These are phyloP conservation scores for Deilephila elpenor DNA, from an alignment of 2,888 invertebrate genomes.

Conservation along the genomic window DNA sequence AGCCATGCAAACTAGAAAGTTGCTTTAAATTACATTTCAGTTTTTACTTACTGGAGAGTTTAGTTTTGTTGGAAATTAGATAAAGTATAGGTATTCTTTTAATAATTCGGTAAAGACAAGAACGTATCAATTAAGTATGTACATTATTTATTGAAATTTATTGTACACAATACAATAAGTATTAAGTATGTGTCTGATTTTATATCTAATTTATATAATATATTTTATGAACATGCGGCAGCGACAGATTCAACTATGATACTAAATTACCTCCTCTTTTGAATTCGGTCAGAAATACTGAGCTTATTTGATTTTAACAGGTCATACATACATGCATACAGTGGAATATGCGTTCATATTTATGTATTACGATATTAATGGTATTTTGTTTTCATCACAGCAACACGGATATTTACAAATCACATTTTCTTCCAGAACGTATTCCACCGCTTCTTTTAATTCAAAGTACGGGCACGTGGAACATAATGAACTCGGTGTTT, in stretches of 20 bases:
- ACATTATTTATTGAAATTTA: not conserved
- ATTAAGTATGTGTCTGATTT: not conserved
- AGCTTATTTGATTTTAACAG: slow-evolving; percentile 11
- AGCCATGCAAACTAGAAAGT: too few species aligned
- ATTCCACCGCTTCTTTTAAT: not conserved
- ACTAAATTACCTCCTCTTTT: too few species aligned
- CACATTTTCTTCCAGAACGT: not conserved
- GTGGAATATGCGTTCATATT: not conserved
- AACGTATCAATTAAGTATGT: not conserved
- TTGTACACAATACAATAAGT: too few species aligned
- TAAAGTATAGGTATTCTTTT: too few species aligned
- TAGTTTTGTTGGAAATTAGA: too few species aligned
- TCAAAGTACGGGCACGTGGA: not conserved
- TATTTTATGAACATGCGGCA: not conserved
- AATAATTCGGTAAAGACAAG: not conserved
- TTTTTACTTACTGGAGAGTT: too few species aligned
- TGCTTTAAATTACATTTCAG: too few species aligned
- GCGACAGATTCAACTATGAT: not conserved
- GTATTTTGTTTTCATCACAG: not conserved
- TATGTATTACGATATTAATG: not conserved
- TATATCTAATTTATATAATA: not conserved
- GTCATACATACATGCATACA: not conserved
- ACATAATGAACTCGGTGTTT: not conserved
- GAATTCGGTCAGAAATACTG: not conserved
- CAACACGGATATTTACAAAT: not conserved